Conservation (phyloP, 2,888 invertebrate species). For the Ischnura elegans region DNA sequence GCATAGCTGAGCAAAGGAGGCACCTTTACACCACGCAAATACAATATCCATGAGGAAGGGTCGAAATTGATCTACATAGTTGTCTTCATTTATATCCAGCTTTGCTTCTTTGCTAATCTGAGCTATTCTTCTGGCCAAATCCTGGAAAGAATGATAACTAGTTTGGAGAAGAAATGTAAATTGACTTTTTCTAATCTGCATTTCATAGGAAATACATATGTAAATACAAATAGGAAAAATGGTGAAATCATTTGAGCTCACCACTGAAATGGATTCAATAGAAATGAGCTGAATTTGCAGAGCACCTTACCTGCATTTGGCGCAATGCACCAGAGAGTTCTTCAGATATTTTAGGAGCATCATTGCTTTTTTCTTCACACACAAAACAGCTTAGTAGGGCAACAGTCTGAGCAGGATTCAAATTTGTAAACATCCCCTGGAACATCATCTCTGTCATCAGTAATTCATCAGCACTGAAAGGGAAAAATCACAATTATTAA, state of each 20-base stretch:
- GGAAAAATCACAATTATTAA: too few relatives aligned
- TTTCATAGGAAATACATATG: too few relatives aligned
- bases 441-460: constrained; percentile 98
- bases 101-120: constrained; percentile 91
- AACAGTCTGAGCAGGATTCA: constrained; percentile 90
- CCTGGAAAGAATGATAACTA: constrained; percentile 79
- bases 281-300: too few relatives aligned
- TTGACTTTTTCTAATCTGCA: too few relatives aligned
- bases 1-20: constrained; percentile 94
- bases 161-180: neutral
- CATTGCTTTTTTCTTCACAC: constrained; percentile 93
- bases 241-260: too few relatives aligned
- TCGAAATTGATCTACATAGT: constrained; percentile 94
- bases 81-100: constrained; percentile 92
- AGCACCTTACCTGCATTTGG: constrained; percentile 87
- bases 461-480: constrained; percentile 90
- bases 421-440: constrained; percentile 95
- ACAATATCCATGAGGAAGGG: constrained; percentile 99
- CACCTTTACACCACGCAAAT: constrained; percentile 96
- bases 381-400: constrained; percentile 94
- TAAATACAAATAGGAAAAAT: too few relatives aligned
- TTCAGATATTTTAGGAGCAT: constrained; percentile 89
- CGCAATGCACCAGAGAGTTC: constrained; percentile 93
- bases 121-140: constrained; percentile 94
- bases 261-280: too few relatives aligned